Evolutionary conservation across 2,113 vertebrate genomes (phyloP).

Genomic region (Entelurus aequoreus): DNA sequence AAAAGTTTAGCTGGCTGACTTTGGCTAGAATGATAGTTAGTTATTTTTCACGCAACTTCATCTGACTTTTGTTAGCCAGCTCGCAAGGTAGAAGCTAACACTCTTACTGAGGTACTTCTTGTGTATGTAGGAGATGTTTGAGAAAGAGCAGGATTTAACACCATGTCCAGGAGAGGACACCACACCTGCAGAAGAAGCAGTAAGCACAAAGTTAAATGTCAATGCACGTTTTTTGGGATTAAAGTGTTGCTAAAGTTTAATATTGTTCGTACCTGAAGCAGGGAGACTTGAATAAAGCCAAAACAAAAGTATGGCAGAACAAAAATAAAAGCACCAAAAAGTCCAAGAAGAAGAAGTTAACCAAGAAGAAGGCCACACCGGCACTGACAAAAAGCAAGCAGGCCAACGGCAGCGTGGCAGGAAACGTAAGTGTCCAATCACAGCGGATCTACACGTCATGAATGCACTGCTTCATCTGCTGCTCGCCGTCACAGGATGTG

Average conservation of each 20-base stretch:
- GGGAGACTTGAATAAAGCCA: constrained; percentile 80
- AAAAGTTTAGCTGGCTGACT: too few species aligned
- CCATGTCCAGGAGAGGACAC: constrained; percentile 78
- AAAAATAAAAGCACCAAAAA: constrained; percentile 94
- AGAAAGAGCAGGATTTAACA: constrained; percentile 83
- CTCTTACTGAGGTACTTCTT: not conserved
- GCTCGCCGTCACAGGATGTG: constrained; percentile 71
- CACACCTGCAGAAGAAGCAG: constrained; percentile 63
- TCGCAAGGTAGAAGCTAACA: too few species aligned
- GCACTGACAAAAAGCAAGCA: constrained; percentile 84
- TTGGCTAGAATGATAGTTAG: too few species aligned
- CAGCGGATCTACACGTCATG: not conserved
- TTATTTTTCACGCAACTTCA: too few species aligned
- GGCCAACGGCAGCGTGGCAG: constrained; percentile 85
- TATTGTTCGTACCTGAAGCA: constrained; percentile 63
- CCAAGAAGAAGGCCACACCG: constrained; percentile 86
- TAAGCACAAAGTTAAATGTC: constrained; percentile 44
- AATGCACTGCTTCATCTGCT: too few species aligned
- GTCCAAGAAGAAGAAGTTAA: constrained; percentile 94
- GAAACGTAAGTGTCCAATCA: constrained; percentile 56
- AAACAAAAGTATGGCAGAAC: constrained; percentile 92
- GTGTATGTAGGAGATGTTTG: constrained; percentile 85
- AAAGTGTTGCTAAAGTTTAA: not conserved
- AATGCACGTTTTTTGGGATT: constrained; percentile 15
- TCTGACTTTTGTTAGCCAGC: too few species aligned